A percentile compares a stretch with the other conserved stretches of the same genome.
Evolutionary conservation across 2,888 invertebrate species (phyloP).

Genomic region (Panopea generosa): DNA sequence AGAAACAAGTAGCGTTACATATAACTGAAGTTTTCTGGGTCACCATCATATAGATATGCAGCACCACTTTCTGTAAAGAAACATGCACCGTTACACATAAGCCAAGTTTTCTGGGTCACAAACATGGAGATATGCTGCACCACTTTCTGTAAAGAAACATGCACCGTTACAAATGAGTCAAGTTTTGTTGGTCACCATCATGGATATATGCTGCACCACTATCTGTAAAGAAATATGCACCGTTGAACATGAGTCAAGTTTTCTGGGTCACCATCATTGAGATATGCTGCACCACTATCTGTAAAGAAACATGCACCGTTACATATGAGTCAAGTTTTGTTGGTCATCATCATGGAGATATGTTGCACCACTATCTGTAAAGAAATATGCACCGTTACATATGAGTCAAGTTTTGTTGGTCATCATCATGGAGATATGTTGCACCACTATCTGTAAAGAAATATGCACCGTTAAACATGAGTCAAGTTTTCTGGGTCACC

Average conservation of each 20-base stretch:
- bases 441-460: constrained; percentile 78
- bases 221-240: no score
- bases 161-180: no score
- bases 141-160: constrained; percentile 76
- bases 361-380: no score
- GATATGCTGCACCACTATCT: constrained; percentile 81
- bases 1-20: no score
- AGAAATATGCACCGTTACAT: no score
- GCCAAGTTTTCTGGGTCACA: constrained; percentile 79
- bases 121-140: constrained; percentile 78
- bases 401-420: constrained; percentile 82
- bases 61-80: constrained; percentile 81
- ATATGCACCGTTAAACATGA: no score
- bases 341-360: no score
- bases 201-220: no score
- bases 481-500: background rate
- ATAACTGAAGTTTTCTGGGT: constrained; percentile 82
- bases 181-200: background rate
- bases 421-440: constrained; percentile 77
- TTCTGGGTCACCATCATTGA: constrained; percentile 78
- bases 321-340: constrained; percentile 2
- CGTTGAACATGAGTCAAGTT: no score
- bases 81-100: no score
- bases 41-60: constrained; percentile 77
- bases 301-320: no score